Percentiles rank a stretch among this genome's conserved stretches.
Conservation (phyloP, 2,888 invertebrate species). For the Drosophila helvetica region DNA sequence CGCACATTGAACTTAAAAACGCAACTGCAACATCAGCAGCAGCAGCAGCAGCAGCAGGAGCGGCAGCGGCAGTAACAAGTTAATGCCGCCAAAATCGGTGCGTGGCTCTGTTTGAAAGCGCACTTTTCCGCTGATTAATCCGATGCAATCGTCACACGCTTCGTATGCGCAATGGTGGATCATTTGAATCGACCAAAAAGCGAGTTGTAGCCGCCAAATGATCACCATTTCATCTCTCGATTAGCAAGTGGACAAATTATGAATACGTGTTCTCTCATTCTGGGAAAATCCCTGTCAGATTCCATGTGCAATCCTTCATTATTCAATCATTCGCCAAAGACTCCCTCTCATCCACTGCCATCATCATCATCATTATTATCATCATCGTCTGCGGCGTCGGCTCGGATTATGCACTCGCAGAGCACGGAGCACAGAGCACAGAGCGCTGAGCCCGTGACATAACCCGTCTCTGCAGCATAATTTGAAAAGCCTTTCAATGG, state of each 20-base stretch:
- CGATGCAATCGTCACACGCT: slow-evolving; percentile 12
- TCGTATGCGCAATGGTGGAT: slow-evolving; percentile 29
- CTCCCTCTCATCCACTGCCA: slow-evolving; percentile 24
- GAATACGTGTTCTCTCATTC: too few species aligned
- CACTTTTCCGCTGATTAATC: slow-evolving; percentile 9
- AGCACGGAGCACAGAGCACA: slow-evolving; percentile 17
- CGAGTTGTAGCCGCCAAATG: not conserved
- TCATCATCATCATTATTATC: slow-evolving; percentile 31
- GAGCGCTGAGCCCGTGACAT: slow-evolving; percentile 27
- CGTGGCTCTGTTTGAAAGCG: not conserved
- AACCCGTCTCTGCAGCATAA: slow-evolving; percentile 34
- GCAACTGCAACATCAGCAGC: not conserved
- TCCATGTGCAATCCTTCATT: slow-evolving; percentile 29
- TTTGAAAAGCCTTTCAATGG: slow-evolving; percentile 49
- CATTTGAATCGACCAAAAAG: not conserved
- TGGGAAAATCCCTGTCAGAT: not conserved
- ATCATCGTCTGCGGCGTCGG: slow-evolving; percentile 23
- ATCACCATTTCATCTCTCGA: slow-evolving; percentile 8
- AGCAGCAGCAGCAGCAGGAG: too few species aligned
- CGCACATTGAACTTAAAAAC: slow-evolving; percentile 65
- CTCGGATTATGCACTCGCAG: slow-evolving; percentile 31
- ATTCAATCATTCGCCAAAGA: slow-evolving; percentile 14
- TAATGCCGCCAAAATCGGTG: not conserved
- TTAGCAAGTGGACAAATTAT: not conserved
- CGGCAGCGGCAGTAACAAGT: slow-evolving; percentile 6